Evolutionary conservation across 2,113 vertebrate genomes (phyloP).

Genomic region (Solea solea): DNA sequence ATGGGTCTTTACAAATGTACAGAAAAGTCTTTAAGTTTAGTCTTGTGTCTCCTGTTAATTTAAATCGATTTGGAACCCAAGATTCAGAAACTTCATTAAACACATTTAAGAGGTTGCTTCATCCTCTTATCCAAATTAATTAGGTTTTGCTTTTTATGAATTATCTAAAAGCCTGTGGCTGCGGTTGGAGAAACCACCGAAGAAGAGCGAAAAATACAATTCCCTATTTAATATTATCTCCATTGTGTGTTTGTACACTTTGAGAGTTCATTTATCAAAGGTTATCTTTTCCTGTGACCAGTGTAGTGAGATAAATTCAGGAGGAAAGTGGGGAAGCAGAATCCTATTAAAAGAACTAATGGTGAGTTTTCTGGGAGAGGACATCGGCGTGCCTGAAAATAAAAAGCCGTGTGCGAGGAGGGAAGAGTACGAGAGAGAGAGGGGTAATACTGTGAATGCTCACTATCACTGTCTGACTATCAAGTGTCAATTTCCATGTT

Average conservation of each 20-base stretch:
- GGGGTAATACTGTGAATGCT: conserved; percentile 23
- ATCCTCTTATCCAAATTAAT: conserved; percentile 52
- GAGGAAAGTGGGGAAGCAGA: conserved; percentile 12
- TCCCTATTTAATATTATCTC: conserved; percentile 38
- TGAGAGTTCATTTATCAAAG: conserved; percentile 39
- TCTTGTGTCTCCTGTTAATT: neutral
- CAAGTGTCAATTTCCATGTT: conserved; percentile 74
- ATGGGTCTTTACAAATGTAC: neutral
- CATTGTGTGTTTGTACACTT: conserved; percentile 23
- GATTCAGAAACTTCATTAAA: conserved; percentile 11
- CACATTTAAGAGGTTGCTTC: conserved; percentile 11
- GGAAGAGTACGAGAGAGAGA: neutral
- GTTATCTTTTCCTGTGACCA: conserved; percentile 50
- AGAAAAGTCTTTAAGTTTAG: neutral
- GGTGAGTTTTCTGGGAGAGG: conserved; percentile 28
- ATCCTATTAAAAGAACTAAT: conserved; percentile 45
- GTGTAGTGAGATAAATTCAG: conserved; percentile 18
- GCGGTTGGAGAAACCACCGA: neutral
- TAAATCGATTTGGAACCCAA: neutral
- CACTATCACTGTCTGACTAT: conserved; percentile 54
- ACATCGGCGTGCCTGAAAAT: conserved; percentile 19
- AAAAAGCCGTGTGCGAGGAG: neutral
- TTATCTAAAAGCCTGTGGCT: conserved; percentile 42
- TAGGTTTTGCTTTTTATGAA: conserved; percentile 36
- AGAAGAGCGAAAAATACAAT: conserved; percentile 27